Evolutionary conservation across 2,113 vertebrate genomes (phyloP), one percentile per base, ranked within the genome.

Genomic region (Anguilla rostrata): DNA sequence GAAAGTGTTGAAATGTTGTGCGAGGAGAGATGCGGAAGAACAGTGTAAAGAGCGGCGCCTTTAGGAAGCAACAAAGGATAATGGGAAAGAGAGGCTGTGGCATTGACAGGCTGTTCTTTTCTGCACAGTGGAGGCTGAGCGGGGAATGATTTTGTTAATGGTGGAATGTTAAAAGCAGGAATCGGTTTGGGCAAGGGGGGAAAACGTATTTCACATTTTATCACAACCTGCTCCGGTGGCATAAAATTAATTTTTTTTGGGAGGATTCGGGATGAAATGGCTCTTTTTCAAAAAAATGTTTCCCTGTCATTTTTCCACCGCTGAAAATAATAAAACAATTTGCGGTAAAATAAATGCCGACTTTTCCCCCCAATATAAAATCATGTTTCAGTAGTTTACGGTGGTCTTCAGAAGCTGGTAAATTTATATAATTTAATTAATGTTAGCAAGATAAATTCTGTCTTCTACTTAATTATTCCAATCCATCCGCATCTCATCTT

Each of bases 391-490:
- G 39, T 34, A 49, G 39, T 41, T 60, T 80, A 22, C 49, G 80
- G 86, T 63, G 49, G 53, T 41, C 39, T 71, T 29, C 34, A 79
- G 20, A 84, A 63, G 34, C 84, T 5, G 60, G 83, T 84, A 84
- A 60, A 79, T 40, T 29, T 43, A 71, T 40, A 86, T 53, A 49
- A 57, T 80, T 84, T 71, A 80, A 81, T 80, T 60, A 60, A 63
- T 63, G 78, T 43, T 14, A 41, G 18, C 5, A 43, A 34, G 53
- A 46, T 49, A 84, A 63, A 87, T 81, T 18, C 78, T 86, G 49
- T 81, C 15, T 86, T 84, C 40, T 41, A 39, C 16, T 39, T 86
- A 9, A 66, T 66, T 66, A 66, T 7, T 66, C 60, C 22, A 66
- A 26, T 66, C 60, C 60, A 66, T 26, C 60, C 46, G 20, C 40